A percentile compares a stretch with the other conserved stretches of the same genome.
Conservation (phyloP, 2,113 vertebrate species). For the Dunckerocampus dactyliophorus region DNA sequence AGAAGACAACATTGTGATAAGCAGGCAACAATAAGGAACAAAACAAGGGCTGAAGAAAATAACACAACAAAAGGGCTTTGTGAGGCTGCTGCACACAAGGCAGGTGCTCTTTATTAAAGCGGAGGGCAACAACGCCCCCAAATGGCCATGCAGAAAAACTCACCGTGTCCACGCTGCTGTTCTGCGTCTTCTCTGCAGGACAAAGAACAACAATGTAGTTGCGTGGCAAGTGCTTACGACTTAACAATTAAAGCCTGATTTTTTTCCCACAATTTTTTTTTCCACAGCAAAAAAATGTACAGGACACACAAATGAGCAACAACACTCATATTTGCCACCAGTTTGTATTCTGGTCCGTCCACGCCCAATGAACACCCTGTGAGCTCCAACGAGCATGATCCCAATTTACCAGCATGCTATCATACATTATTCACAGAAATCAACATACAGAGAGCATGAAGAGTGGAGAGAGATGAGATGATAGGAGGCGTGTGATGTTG, state of each 20-base stretch:
- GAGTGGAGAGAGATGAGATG: conserved; percentile 39
- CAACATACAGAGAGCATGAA: conserved; percentile 30
- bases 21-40: conserved; percentile 25
- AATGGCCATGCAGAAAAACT: conserved; percentile 51
- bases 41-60: conserved; percentile 5
- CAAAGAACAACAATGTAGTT: not conserved
- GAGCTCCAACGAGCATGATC: conserved; percentile 47
- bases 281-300: not conserved
- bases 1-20: conserved; percentile 16
- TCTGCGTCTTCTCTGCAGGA: conserved; percentile 48
- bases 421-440: conserved; percentile 64
- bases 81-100: not conserved
- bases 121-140: conserved; percentile 65
- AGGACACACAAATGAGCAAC: not conserved
- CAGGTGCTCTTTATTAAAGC: conserved; percentile 7
- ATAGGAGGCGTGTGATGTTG: conserved; percentile 58
- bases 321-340: conserved; percentile 7
- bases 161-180: conserved; percentile 49
- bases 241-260: not conserved
- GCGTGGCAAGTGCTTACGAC: not conserved
- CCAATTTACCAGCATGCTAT: conserved; percentile 53
- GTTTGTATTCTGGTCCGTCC: conserved; percentile 59
- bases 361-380: conserved; percentile 52
- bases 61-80: conserved; percentile 28
- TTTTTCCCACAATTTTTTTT: not conserved